A percentile compares a stretch with the other conserved stretches of the same genome.
phyloP scores from a whole-genome alignment of 1,140 invertebrate genomes.

The Diachasma alloeum region DNA sequence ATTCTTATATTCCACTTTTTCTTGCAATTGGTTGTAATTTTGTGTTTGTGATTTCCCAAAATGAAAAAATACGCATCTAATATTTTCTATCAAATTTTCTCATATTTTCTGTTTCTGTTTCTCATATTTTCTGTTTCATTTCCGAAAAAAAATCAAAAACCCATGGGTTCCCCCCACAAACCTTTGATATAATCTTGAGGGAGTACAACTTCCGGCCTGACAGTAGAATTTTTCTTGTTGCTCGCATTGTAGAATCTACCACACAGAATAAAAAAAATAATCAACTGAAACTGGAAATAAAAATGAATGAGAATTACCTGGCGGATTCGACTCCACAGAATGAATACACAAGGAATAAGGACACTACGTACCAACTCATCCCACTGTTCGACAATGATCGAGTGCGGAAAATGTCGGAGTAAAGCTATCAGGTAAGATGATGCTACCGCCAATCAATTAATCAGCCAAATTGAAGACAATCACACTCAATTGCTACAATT shows the following conservation, averaged over 20 bases:
- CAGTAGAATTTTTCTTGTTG: conserved; percentile 67
- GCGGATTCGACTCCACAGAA: conserved; percentile 28
- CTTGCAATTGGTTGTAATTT: no score
- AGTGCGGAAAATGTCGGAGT: neutral
- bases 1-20: no score
- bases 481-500: conserved; percentile 46
- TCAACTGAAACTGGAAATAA: no score
- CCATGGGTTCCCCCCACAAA: conserved; percentile 36
- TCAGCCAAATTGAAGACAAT: conserved; percentile 41
- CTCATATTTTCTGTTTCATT: no score
- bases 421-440: neutral
- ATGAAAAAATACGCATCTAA: no score
- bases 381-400: conserved; percentile 28
- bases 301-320: conserved; percentile 32
- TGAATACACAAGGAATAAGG: conserved; percentile 28
- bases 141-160: no score
- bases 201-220: conserved; percentile 71
- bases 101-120: no score
- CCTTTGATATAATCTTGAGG: conserved; percentile 79
- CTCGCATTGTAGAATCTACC: conserved; percentile 62
- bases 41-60: no score
- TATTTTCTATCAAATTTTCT: no score
- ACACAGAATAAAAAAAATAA: neutral
- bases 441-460: conserved; percentile 31
- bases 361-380: conserved; percentile 43